Evolutionary conservation across 92 coral and sea anemone species (phyloP), one percentile per base, ranked within the genome.

Genomic region (Epizoanthus fatuus): DNA sequence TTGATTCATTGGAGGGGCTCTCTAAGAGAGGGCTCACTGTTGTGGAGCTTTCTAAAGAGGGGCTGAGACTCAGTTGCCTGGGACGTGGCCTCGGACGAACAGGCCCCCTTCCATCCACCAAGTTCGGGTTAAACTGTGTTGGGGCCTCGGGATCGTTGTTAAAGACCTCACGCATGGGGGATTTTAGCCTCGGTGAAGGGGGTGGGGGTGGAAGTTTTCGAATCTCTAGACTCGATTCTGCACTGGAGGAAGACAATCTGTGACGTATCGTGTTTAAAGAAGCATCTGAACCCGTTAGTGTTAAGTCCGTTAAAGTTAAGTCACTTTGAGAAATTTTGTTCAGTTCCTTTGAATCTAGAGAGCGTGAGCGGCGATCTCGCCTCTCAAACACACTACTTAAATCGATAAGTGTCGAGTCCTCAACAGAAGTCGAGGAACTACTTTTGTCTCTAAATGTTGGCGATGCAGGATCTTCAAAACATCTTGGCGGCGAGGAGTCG

Each of bases 281-380:
- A 12, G 69, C 40, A 86, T 89, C 45, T 20, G 86, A 54, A 66
- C 83, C 69, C 86, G 87, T 80, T 64, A 67, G 63, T 62, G 83
- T 77, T 39, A 62, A 60, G n/a, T 77, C 54, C n/a, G 82, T 60
- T 40, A 75, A 56, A 52, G 63, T 17, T 75, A 77, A 60, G 25
- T 42, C 22, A 40, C 51, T 77, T 19, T 15, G 16, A 69, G 54
- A 57, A n/a, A 90, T 87, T 74, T 84, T 89, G 88, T 79, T 68
- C 38, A 90, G 83, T 74, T 87, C 98, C 68, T 84, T 79, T 3
- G 94, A 91, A 51, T 93, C 96, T 81, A 94, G 77, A 0, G 98
- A 94, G 70, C 69, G 91, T 56, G 98, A 92, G 64, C 98, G 81
- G 20, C 95, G 86, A 64, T 94, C 98, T 51, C 96, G 86, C 29